phyloP scores from a whole-genome alignment of 2,888 invertebrate species.

The Salticus scenicus region DNA sequence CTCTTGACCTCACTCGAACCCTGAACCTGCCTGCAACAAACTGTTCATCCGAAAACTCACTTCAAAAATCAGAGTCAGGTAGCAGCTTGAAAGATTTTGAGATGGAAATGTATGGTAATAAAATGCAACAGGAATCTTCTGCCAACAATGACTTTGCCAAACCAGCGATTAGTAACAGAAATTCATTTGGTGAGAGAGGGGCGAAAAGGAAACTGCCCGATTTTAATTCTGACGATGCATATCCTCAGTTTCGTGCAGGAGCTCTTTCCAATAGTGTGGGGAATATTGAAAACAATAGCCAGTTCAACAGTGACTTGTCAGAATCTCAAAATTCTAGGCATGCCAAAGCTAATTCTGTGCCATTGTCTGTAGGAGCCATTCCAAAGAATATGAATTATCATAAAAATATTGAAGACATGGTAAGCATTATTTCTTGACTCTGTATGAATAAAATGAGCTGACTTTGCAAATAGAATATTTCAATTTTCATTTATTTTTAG shows the following conservation, averaged over 20 bases:
- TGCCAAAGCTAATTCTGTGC: conserved; percentile 46
- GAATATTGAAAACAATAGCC: conserved; percentile 24
- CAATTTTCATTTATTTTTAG: no score
- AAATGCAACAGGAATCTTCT: conserved; percentile 16
- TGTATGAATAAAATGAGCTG: no score
- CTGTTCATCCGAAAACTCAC: conserved; percentile 23
- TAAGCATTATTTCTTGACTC: conserved; percentile 74
- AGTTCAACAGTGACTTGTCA: conserved; percentile 17
- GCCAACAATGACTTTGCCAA: conserved; percentile 13
- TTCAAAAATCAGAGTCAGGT: conserved; percentile 20
- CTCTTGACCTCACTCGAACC: conserved; percentile 68
- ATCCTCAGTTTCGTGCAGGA: conserved; percentile 78
- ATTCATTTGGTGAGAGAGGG: conserved; percentile 33
- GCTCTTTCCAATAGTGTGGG: conserved; percentile 76
- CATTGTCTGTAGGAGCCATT: conserved; percentile 82
- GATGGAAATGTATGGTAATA: conserved; percentile 46
- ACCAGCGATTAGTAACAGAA: not conserved
- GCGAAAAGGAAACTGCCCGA: conserved; percentile 50
- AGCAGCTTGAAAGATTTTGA: conserved; percentile 66
- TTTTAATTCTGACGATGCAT: conserved; percentile 40
- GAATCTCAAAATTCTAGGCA: conserved; percentile 35
- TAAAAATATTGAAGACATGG: conserved; percentile 82
- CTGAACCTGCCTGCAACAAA: conserved; percentile 46
- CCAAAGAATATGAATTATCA: conserved; percentile 95
- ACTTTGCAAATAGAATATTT: no score